Evolutionary conservation across 2,797 vertebrate genomes (phyloP), one percentile per base, ranked within the genome.

Genomic region (Selene dorsalis): DNA sequence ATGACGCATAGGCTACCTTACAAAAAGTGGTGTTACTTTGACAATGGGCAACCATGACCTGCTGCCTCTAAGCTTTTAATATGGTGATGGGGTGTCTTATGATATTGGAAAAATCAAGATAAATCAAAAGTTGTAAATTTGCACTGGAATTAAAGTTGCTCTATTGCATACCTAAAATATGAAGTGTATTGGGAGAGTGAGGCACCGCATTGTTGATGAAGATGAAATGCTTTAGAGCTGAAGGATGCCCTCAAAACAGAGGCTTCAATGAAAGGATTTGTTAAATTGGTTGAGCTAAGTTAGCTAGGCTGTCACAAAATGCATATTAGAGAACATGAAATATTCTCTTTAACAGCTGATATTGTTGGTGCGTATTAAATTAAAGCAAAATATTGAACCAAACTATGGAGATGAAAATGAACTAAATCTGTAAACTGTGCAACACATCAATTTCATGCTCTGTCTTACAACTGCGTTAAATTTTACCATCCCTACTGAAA

Each of bases 191-290:
- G 41, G 28, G 59, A 65, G 47, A 61, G 14, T 30, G 60, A 56
- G 26, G 39, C 13, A 4, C 50, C 67, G 38, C 16, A 26, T 65
- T 75, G 50, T n/a, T 79, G 69, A 67, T 77, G 56, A 58, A 41
- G 63, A 38, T 77, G 53, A 84, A 73, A 35, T 26, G 73, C 18
- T 74, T 72, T 8, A 41, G 55, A 59, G 69, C 69, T 63, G 50
- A 67, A 28, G 52, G 56, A 67, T 60, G 66, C 41, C 41, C 22
- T 66, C 71, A 68, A 62, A 71, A 71, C 55, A 16, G 41, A 58
- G 39, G 55, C 32, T 67, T 60, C 14, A 64, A 50, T 48, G 45
- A 67, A 6, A 56, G 6, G 26, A 50, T 70, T 28, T 71, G 58
- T 63, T 12, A 7, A 17, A 73, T 56, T 26, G 48, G 30, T 69